These are phyloP conservation scores for Acanthurus leucopareius DNA, from an alignment of 2,797 vertebrate species.

Conservation along the genomic window DNA sequence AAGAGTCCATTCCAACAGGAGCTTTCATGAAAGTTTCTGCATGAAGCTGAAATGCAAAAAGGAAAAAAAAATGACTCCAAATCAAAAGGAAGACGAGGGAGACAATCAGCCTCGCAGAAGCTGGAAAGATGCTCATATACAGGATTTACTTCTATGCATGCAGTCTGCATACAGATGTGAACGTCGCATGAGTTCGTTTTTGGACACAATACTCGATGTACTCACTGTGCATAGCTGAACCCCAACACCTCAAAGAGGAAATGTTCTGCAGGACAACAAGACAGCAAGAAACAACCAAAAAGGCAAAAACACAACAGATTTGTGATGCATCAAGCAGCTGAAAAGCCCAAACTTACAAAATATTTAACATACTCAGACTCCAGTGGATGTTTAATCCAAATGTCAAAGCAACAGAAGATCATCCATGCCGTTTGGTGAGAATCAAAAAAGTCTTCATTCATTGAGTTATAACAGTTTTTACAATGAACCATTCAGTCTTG, in stretches of 20 bases:
- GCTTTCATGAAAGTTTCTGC: neutral
- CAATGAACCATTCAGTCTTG: too few relatives aligned
- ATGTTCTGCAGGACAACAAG: constrained; percentile 55
- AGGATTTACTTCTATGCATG: constrained; percentile 44
- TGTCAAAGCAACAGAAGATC: neutral
- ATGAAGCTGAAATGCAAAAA: neutral
- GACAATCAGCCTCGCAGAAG: neutral
- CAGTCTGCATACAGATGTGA: constrained; percentile 22
- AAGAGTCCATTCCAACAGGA: neutral
- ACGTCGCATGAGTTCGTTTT: constrained; percentile 49
- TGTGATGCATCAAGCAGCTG: neutral
- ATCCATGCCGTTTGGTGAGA: neutral
- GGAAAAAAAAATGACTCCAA: neutral
- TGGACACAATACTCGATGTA: constrained; percentile 37
- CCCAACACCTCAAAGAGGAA: constrained; percentile 56
- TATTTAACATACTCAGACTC: too few relatives aligned
- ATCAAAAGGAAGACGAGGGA: neutral
- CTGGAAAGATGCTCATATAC: constrained; percentile 3
- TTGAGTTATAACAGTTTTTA: neutral
- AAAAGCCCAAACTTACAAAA: neutral
- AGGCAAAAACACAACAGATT: neutral
- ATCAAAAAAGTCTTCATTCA: too few relatives aligned
- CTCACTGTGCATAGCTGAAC: neutral
- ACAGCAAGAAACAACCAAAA: constrained; percentile 27
- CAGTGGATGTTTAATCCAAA: neutral